Evolutionary conservation across 1,140 invertebrate species (phyloP).

Genomic region (Drosophila lini): DNA sequence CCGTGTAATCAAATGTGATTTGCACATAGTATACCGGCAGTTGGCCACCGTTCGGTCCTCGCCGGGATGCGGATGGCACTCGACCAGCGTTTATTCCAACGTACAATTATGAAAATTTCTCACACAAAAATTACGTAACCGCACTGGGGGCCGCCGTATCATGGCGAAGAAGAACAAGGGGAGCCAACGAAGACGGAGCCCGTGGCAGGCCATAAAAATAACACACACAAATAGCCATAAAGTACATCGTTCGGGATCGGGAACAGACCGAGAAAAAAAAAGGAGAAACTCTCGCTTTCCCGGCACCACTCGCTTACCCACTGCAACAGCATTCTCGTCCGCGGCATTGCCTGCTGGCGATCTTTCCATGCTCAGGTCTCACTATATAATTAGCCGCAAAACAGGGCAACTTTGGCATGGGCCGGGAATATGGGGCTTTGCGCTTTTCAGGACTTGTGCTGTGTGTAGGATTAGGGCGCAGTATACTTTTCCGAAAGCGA

Average conservation of each 20-base stretch:
- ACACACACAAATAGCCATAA: constrained; percentile 58
- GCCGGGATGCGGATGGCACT: constrained; percentile 35
- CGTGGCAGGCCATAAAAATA: constrained; percentile 61
- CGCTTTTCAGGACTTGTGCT: constrained; percentile 53
- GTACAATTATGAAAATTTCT: constrained; percentile 65
- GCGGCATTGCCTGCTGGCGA: constrained; percentile 51
- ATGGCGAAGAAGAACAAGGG: constrained; percentile 4
- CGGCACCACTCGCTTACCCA: constrained; percentile 54
- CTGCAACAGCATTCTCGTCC: constrained; percentile 8
- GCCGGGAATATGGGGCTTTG: constrained; percentile 8
- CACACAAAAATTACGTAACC: constrained; percentile 71
- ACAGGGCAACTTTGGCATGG: constrained; percentile 70
- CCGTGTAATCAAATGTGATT: constrained; percentile 51
- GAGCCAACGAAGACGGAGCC: constrained; percentile 42
- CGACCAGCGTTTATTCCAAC: constrained; percentile 48
- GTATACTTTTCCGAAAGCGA: constrained; percentile 35
- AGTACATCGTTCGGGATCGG: constrained; percentile 37
- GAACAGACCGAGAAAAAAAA: constrained; percentile 14
- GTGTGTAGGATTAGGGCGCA: constrained; percentile 45
- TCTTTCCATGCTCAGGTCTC: constrained; percentile 72
- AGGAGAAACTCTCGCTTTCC: constrained; percentile 41
- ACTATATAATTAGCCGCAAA: constrained; percentile 76
- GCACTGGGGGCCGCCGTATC: constrained; percentile 40
- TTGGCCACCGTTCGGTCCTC: constrained; percentile 17
- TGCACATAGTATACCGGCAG: constrained; percentile 15